phyloP scores from a whole-genome alignment of 2,113 vertebrate species.

The Poeciliopsis occidentalis region DNA sequence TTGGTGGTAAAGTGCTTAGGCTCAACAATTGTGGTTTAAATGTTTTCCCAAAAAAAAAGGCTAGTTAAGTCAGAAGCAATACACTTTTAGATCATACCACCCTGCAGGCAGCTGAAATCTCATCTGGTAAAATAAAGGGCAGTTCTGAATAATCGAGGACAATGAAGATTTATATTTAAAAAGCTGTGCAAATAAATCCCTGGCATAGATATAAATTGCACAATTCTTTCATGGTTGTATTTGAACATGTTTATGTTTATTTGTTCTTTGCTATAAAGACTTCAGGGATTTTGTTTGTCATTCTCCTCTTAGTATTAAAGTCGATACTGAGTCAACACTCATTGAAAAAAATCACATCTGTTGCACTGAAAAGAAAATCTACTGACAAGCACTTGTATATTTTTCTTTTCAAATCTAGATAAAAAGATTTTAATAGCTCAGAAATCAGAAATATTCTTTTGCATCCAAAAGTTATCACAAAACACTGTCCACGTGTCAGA shows the following conservation, averaged over 20 bases:
- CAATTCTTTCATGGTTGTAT: not conserved
- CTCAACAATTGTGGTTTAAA: slow-evolving; percentile 62
- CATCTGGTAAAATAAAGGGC: slow-evolving; percentile 1
- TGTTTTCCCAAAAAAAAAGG: slow-evolving; percentile 50
- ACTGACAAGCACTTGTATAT: too few relatives aligned
- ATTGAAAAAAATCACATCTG: too few relatives aligned
- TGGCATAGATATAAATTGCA: not conserved
- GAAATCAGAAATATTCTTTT: too few relatives aligned
- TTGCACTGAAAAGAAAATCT: too few relatives aligned
- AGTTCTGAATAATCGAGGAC: slow-evolving; percentile 9
- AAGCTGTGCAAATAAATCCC: not conserved
- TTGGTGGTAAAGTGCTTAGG: slow-evolving; percentile 54
- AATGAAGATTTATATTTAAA: not conserved
- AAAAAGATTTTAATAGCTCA: too few relatives aligned
- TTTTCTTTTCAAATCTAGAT: too few relatives aligned
- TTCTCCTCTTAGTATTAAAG: too few relatives aligned
- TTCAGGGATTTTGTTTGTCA: not conserved
- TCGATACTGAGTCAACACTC: too few relatives aligned
- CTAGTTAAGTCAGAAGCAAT: slow-evolving; percentile 33
- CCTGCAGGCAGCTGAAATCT: slow-evolving; percentile 1
- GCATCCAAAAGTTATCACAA: too few relatives aligned
- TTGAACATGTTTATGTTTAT: not conserved
- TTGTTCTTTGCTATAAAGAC: not conserved
- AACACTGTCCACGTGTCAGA: slow-evolving; percentile 55
- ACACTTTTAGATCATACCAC: slow-evolving; percentile 55